Evolutionary conservation across 2,888 invertebrate species (phyloP).

Genomic region (Leptopilina syphax): DNA sequence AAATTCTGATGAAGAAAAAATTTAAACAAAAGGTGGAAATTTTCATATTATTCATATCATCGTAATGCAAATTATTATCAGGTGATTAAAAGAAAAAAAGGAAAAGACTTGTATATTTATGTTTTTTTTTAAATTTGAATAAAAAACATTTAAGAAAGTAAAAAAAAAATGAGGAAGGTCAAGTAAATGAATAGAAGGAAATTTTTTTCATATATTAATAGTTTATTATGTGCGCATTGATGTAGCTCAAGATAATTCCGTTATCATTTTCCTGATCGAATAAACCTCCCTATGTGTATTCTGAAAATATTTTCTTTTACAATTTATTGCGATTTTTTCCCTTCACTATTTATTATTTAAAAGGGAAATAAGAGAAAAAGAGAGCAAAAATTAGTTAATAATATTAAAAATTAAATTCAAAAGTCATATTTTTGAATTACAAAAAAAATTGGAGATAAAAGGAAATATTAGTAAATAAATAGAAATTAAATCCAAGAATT

Average conservation of each 20-base stretch:
- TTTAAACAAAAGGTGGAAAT: no score
- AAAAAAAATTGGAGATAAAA: no score
- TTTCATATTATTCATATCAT: no score
- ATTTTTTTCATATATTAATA: constrained; percentile 1
- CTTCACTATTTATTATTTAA: not conserved
- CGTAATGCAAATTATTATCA: no score
- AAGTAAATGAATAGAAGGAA: not conserved
- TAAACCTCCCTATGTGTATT: not conserved
- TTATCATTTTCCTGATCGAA: constrained; percentile 12
- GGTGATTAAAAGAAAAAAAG: no score
- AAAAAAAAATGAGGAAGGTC: not conserved
- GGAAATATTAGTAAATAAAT: no score
- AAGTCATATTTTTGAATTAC: no score
- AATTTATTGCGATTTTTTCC: not conserved
- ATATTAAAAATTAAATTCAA: not conserved
- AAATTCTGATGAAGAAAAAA: no score
- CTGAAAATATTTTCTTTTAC: not conserved
- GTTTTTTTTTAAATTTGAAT: not conserved
- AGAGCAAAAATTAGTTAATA: no score
- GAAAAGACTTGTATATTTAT: not conserved
- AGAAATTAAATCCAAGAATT: no score
- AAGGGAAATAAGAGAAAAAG: not conserved
- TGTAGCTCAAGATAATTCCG: not conserved
- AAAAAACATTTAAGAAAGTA: not conserved
- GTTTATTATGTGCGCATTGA: not conserved